phyloP scores from a whole-genome alignment of 2,113 vertebrate species.

The Copsychus sechellarum region DNA sequence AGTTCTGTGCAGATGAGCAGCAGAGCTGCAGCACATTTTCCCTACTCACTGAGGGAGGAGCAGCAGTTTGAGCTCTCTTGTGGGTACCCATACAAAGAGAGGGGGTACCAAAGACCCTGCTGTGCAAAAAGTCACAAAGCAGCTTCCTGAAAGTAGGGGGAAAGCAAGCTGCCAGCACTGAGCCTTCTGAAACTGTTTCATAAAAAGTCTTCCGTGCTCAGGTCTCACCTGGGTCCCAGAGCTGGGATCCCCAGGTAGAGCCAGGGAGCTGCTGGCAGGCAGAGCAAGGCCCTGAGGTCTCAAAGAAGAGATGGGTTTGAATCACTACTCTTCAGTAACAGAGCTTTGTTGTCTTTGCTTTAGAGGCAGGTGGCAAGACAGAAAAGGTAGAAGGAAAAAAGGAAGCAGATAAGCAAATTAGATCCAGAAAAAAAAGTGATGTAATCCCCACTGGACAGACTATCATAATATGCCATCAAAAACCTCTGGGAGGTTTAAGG shows the following conservation, averaged over 20 bases:
- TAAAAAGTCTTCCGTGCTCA: background rate
- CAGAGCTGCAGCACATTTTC: background rate
- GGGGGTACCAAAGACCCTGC: background rate
- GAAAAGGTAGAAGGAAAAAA: background rate
- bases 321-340: background rate
- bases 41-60: background rate
- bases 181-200: background rate
- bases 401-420: background rate
- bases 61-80: background rate
- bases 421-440: background rate
- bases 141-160: background rate
- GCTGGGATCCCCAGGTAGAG: background rate
- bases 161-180: rapidly evolving
- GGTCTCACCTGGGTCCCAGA: background rate
- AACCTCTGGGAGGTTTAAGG: constrained; percentile 17
- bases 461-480: constrained; percentile 40
- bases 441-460: background rate
- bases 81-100: background rate
- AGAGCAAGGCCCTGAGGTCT: background rate
- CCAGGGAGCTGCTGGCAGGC: rapidly evolving
- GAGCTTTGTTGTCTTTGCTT: background rate
- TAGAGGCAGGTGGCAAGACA: background rate
- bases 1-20: background rate
- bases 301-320: background rate
- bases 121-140: background rate